Evolutionary conservation across 2,797 vertebrate species (phyloP), one percentile per base, ranked within the genome.

Genomic region (Philypnodon macrostomus): DNA sequence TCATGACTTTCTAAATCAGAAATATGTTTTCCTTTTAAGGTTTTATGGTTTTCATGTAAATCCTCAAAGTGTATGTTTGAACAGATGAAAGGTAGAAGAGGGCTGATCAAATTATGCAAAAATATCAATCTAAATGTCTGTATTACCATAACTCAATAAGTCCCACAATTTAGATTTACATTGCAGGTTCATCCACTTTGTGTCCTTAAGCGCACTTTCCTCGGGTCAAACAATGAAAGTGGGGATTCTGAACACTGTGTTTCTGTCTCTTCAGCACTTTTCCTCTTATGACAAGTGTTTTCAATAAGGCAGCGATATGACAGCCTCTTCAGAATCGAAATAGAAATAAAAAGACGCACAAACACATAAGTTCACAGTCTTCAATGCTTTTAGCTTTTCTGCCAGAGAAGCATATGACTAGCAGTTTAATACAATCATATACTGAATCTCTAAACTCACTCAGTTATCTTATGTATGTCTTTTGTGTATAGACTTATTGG

Each of bases 401-500:
- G 46, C 30, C 47, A 63, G 52, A 53, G 53, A 70, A 65, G 62
- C 70, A 70, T 47, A 66, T 56, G 63, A 63, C 55, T 45, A 67
- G 45, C 54, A 53, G 40, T 69, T 68, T 63, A 77, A 69, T 77
- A n/a, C n/a, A n/a, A n/a, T n/a, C n/a, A n/a, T n/a, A 38, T 21
- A 12, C 35, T 17, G 11, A 19, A 16, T n/a, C 37, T 24, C 12
- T 23, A 27, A 27, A 21, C 10, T 12, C 46, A 54, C 39, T 14
- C 61, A n/a, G n/a, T n/a, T n/a, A n/a, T n/a, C n/a, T n/a, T n/a
- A n/a, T n/a, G n/a, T n/a, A n/a, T n/a, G n/a, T n/a, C n/a, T n/a
- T n/a, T n/a, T n/a, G n/a, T n/a, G n/a, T n/a, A n/a, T n/a, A n/a
- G n/a, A n/a, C n/a, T n/a, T n/a, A n/a, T n/a, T n/a, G n/a, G n/a